phyloP scores from a whole-genome alignment of 2,113 vertebrate genomes.

The Mastomys coucha region DNA sequence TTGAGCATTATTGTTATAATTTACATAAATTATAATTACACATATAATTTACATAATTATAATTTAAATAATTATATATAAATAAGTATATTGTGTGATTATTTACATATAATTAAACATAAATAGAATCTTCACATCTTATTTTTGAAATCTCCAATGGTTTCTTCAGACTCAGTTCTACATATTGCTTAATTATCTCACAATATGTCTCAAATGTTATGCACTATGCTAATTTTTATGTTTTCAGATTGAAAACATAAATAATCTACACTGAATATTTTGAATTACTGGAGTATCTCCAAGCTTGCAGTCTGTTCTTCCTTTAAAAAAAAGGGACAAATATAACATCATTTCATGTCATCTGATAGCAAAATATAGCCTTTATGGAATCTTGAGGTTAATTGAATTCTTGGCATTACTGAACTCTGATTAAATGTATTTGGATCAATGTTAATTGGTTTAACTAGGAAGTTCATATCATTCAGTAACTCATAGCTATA shows the following conservation, averaged over 20 bases:
- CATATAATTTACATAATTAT: too few species aligned
- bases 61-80: too few species aligned
- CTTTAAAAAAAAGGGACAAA: slow-evolving; percentile 62
- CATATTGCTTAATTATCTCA: slow-evolving; percentile 66
- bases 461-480: neutral
- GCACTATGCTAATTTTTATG: neutral
- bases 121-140: slow-evolving; percentile 58
- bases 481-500: slow-evolving; percentile 49
- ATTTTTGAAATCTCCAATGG: slow-evolving; percentile 33
- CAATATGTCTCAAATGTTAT: neutral
- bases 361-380: slow-evolving; percentile 77
- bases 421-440: slow-evolving; percentile 63
- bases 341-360: slow-evolving; percentile 71
- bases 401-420: slow-evolving; percentile 72
- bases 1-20: slow-evolving; percentile 35
- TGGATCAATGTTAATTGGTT: slow-evolving; percentile 69
- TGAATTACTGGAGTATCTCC: slow-evolving; percentile 72
- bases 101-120: slow-evolving; percentile 26
- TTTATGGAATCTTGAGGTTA: slow-evolving; percentile 72
- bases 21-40: neutral
- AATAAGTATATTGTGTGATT: too few species aligned
- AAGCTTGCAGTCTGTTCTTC: slow-evolving; percentile 45
- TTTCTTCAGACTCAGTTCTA: slow-evolving; percentile 51
- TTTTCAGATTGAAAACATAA: slow-evolving; percentile 68
- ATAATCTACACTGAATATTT: slow-evolving; percentile 67